phyloP scores from a whole-genome alignment of 2,113 vertebrate species.

The Nymphicus hollandicus region DNA sequence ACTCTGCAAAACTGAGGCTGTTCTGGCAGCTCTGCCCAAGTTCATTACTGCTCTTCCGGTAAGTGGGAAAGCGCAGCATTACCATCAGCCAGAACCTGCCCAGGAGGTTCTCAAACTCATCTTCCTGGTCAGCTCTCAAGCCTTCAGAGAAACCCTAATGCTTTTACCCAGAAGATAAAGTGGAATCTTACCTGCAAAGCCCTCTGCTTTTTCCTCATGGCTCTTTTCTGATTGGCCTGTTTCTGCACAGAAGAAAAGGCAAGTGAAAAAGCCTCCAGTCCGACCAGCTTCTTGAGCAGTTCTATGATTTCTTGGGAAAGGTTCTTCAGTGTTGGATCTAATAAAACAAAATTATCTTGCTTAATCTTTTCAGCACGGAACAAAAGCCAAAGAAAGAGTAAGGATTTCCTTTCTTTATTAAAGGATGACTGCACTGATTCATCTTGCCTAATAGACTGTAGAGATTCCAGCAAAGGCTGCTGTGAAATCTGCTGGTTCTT shows the following conservation, averaged over 20 bases:
- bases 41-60: neutral
- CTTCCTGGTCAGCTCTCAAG: neutral
- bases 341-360: neutral
- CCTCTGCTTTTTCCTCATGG: conserved; percentile 83
- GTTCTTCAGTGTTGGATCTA: conserved; percentile 92
- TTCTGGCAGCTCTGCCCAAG: neutral
- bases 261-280: conserved; percentile 86
- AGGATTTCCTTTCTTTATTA: neutral
- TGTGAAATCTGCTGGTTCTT: neutral
- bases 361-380: neutral
- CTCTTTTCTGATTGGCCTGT: conserved; percentile 83
- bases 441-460: neutral
- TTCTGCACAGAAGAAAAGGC: conserved; percentile 91
- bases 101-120: neutral
- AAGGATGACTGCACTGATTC: neutral
- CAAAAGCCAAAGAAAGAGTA: neutral
- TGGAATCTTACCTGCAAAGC: conserved; percentile 85
- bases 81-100: neutral
- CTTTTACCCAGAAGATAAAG: neutral
- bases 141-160: neutral
- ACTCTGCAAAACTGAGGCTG: neutral
- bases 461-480: fast-evolving
- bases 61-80: fast-evolving
- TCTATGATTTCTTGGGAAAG: conserved; percentile 95
- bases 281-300: conserved; percentile 89